Percentiles rank a stretch among this genome's conserved stretches.
Evolutionary conservation across 2,888 invertebrate genomes (phyloP).

Genomic region (Campoletis raptor): DNA sequence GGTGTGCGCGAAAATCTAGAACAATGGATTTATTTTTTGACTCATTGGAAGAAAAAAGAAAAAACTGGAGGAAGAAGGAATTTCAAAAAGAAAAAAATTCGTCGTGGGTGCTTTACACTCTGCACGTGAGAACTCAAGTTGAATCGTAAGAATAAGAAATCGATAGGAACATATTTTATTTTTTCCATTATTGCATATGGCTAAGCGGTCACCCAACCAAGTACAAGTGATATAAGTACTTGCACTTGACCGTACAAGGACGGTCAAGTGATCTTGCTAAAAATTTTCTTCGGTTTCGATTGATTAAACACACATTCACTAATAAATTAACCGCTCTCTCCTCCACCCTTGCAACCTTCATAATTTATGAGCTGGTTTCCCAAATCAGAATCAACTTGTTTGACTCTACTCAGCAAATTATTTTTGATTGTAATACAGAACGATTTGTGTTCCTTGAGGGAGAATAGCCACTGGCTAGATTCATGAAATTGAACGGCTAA

Average conservation of each 20-base stretch:
- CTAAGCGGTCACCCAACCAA: too few species aligned
- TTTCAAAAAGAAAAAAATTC: background rate
- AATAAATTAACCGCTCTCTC: background rate
- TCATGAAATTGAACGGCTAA: constrained; percentile 27
- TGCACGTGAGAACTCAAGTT: too few species aligned
- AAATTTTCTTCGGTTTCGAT: background rate
- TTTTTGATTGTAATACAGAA: constrained; percentile 2
- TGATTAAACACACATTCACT: background rate
- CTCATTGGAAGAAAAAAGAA: too few species aligned
- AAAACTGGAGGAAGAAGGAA: background rate
- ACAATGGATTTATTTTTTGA: background rate
- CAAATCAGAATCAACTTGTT: background rate
- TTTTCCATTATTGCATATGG: too few species aligned
- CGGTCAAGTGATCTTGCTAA: too few species aligned
- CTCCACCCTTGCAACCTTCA: background rate
- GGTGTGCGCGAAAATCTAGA: background rate
- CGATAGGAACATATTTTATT: background rate
- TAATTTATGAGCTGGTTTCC: background rate
- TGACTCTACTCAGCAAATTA: background rate
- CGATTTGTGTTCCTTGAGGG: constrained; percentile 3
- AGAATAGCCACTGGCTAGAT: constrained; percentile 24
- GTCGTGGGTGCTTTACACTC: too few species aligned
- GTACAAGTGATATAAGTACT: too few species aligned
- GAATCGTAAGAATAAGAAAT: background rate
- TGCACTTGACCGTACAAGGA: too few species aligned